A percentile compares a stretch with the other conserved stretches of the same genome.
These are phyloP conservation scores for Cryptus viduatorius DNA, from an alignment of 2,888 invertebrate species.

Conservation along the genomic window DNA sequence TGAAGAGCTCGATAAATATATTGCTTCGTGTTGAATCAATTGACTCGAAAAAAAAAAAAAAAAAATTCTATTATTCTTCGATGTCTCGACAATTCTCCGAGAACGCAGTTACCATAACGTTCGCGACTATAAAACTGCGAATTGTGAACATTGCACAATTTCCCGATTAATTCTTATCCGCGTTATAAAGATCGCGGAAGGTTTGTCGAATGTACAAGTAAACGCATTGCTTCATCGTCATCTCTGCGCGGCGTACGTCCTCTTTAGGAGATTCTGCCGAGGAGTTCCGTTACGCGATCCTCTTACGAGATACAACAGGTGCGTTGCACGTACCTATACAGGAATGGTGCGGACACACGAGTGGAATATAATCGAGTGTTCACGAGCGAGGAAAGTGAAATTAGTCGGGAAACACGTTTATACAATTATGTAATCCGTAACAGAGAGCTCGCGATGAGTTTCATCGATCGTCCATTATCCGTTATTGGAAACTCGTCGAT, in stretches of 20 bases:
- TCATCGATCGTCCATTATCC: constrained; percentile 35
- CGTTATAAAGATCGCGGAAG: constrained; percentile 27
- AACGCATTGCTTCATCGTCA: constrained; percentile 17
- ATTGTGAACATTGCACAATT: not conserved
- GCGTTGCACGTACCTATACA: constrained; percentile 9
- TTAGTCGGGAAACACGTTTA: constrained; percentile 22
- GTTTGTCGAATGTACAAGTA: constrained; percentile 24
- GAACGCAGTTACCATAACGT: not conserved
- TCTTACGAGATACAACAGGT: constrained; percentile 53
- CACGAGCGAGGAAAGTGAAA: constrained; percentile 63
- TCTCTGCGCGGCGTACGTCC: not conserved
- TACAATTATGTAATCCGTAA: constrained; percentile 24
- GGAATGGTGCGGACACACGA: constrained; percentile 26
- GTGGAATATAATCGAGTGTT: not conserved
- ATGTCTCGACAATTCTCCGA: not conserved
- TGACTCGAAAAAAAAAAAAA: not conserved
- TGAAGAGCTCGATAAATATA: not conserved
- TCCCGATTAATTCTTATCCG: not conserved
- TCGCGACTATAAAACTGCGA: not conserved
- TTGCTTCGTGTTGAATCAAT: not conserved
- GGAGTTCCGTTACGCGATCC: constrained; percentile 36
- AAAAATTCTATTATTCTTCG: not conserved
- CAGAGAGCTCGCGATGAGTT: not conserved
- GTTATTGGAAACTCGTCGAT: constrained; percentile 29
- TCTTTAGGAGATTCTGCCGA: constrained; percentile 15